phyloP scores from a whole-genome alignment of 1,140 invertebrate species.

The Plectrocnemia conspersa region DNA sequence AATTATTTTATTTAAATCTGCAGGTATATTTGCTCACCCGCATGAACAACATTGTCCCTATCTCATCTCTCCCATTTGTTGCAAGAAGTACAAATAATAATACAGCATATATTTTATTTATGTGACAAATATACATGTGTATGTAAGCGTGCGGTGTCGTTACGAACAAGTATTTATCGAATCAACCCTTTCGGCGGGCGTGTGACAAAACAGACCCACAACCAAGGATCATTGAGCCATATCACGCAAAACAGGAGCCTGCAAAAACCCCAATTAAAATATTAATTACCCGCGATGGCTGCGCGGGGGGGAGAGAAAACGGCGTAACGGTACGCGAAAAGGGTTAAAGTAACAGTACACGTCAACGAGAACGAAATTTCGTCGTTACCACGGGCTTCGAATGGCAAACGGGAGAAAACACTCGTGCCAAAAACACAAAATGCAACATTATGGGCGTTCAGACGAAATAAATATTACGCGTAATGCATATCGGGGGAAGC shows the following conservation, averaged over 20 bases:
- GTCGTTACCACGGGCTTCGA: neutral
- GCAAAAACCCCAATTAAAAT: constrained; percentile 29
- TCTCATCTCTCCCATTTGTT: too few relatives aligned
- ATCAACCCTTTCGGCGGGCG: constrained; percentile 18
- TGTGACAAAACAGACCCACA: constrained; percentile 22
- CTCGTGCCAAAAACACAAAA: neutral
- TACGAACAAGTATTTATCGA: constrained; percentile 6
- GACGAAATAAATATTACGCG: too few relatives aligned
- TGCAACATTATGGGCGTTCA: too few relatives aligned
- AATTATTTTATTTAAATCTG: too few relatives aligned
- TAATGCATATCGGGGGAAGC: too few relatives aligned
- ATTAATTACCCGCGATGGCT: constrained; percentile 23
- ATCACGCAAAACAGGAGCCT: constrained; percentile 22
- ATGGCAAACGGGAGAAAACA: neutral
- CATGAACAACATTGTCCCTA: too few relatives aligned
- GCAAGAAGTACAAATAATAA: too few relatives aligned
- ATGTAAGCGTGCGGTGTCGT: too few relatives aligned
- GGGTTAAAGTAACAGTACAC: constrained; percentile 1
- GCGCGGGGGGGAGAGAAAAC: neutral
- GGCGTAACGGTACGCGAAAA: neutral
- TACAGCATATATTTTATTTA: too few relatives aligned
- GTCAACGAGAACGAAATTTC: constrained; percentile 1
- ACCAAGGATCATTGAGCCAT: constrained; percentile 23
- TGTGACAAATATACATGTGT: too few relatives aligned
- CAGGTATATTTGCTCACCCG: too few relatives aligned